These are phyloP conservation scores for Micropoecilia bifurca DNA, from an alignment of 2,797 vertebrate genomes.

Conservation along the genomic window DNA sequence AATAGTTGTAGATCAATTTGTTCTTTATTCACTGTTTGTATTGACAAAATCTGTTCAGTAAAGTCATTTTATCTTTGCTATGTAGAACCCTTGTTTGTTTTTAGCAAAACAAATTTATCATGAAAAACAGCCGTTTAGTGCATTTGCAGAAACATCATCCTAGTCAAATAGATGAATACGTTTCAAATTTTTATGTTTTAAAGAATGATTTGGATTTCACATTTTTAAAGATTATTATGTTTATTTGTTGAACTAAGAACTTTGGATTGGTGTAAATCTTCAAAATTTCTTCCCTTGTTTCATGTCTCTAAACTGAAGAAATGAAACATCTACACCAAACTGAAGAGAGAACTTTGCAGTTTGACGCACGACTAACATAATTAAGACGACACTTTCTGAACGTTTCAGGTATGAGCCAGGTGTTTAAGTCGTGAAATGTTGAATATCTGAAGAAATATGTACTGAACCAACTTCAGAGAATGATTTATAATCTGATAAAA, in stretches of 20 bases:
- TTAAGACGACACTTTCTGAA: neutral
- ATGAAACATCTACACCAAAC: neutral
- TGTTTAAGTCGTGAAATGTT: neutral
- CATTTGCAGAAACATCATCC: too few species aligned
- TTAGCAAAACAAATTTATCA: too few species aligned
- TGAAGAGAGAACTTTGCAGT: neutral
- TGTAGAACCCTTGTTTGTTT: too few species aligned
- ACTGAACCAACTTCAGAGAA: neutral
- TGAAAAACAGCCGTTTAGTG: too few species aligned
- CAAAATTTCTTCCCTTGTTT: too few species aligned
- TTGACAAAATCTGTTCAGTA: too few species aligned
- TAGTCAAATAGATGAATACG: too few species aligned
- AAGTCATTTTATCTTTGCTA: too few species aligned
- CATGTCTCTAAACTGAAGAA: neutral
- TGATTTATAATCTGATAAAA: neutral
- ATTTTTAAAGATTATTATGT: neutral
- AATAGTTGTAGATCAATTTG: too few species aligned
- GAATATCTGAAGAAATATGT: neutral
- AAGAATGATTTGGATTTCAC: neutral
- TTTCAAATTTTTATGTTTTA: neutral
- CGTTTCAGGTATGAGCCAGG: neutral
- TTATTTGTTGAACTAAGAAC: neutral
- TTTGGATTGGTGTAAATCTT: neutral
- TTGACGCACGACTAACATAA: neutral
- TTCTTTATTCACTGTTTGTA: too few species aligned